Evolutionary conservation across 1,140 invertebrate species (phyloP).

Genomic region (Zaprionus inermis): DNA sequence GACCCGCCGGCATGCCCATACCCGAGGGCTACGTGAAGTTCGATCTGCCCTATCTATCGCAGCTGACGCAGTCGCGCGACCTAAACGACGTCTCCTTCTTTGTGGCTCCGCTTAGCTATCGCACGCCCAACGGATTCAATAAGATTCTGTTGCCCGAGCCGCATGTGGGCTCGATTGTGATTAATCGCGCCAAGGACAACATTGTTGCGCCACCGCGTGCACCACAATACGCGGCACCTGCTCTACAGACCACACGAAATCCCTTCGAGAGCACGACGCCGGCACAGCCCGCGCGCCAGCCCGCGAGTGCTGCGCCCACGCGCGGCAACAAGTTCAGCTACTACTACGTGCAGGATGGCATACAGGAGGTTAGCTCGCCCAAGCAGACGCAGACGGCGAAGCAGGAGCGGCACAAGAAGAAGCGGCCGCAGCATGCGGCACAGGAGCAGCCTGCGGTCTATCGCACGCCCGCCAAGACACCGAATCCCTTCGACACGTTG

Average conservation of each 20-base stretch:
- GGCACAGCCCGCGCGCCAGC: constrained; percentile 23
- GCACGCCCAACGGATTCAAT: constrained; percentile 91
- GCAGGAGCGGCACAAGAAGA: constrained; percentile 76
- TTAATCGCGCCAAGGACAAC: constrained; percentile 85
- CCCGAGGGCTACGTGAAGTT: constrained; percentile 91
- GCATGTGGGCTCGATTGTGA: constrained; percentile 92
- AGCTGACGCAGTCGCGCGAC: constrained; percentile 88
- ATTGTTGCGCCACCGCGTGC: neutral
- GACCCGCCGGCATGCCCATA: constrained; percentile 89
- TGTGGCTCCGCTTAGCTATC: constrained; percentile 92
- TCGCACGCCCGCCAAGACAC: constrained; percentile 57
- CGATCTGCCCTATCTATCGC: constrained; percentile 91
- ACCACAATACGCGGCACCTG: constrained; percentile 35
- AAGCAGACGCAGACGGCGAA: constrained; percentile 58
- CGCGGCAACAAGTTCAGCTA: constrained; percentile 80
- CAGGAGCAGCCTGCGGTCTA: constrained; percentile 67
- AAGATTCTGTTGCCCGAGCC: constrained; percentile 93
- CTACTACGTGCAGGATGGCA: constrained; percentile 74
- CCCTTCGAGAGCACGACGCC: constrained; percentile 67
- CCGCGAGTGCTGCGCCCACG: constrained; percentile 32
- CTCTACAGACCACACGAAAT: constrained; percentile 49
- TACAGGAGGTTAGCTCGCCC: constrained; percentile 73
- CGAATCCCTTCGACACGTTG: constrained; percentile 72
- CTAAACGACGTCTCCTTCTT: constrained; percentile 91
- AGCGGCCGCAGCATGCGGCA: constrained; percentile 64